Evolutionary conservation across 1,140 invertebrate species (phyloP), one percentile per base, ranked within the genome.

Genomic region (Drosophila teissieri): DNA sequence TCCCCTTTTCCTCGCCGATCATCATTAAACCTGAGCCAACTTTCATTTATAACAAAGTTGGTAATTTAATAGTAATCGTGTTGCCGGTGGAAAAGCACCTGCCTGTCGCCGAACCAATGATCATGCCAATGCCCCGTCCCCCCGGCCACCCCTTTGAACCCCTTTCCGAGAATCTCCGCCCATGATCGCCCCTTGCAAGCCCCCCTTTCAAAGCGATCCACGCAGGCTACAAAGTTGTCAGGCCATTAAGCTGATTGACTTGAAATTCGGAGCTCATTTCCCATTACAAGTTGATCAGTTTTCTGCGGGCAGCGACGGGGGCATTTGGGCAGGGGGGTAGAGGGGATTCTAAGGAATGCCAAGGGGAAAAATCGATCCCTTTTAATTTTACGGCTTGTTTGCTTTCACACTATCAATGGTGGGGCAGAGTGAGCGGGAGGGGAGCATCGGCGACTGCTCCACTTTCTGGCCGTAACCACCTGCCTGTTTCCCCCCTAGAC

Each of bases 361-460:
- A 53, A 45, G 60, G 51, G 46, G 64, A 46, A 44, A 48, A 36
- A 17, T 48, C 67, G 73, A 73, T 73, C 53, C 68, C 82, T 74
- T 75, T 82, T 88, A 82, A 88, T 83, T 83, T 88, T 78, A 88
- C 84, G 77, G 80, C 84, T 89, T 88, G 84, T 88, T 88, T 89
- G 84, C 84, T 88, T 88, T 88, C 84, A 88, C 84, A 88, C 84
- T 89, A 78, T 68, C 67, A 80, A 83, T 73, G 81, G 68, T 63
- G 64, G 63, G 61, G 65, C 69, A 68, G 55, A 39, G 56, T 40
- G 39, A 27, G 45, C n/a, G 45, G 45, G 46, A 61, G 45, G 48
- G 57, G 34, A 14, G 46, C 42, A 62, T 51, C 24, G 11, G 36
- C 34, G 36, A 12, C 37, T 75, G 83, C 72, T 77, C 84, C 83